Evolutionary conservation across 30 jellyfish, hydroid and myxozoan genomes (phyloP).

Genomic region (Cassiopea xamachana): DNA sequence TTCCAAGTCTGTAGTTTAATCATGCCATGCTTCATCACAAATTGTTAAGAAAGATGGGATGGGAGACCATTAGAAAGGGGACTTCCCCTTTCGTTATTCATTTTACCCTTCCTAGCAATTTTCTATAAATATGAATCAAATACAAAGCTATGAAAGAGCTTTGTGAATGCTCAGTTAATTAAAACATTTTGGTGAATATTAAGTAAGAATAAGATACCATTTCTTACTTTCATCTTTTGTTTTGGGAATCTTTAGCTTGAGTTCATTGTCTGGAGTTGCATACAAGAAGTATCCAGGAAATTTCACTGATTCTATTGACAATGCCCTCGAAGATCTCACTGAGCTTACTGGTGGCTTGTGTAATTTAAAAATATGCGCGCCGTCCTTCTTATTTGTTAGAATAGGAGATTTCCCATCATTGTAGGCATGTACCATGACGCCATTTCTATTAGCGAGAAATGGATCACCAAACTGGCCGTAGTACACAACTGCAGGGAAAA

Average conservation of each 20-base stretch:
- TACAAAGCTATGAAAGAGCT: too few species aligned
- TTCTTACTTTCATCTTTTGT: constrained; percentile 41
- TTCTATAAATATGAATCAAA: too few species aligned
- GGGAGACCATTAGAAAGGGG: too few species aligned
- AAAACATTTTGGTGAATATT: too few species aligned
- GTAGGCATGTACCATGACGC: constrained; percentile 73
- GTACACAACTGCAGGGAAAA: constrained; percentile 11
- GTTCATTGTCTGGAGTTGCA: constrained; percentile 41
- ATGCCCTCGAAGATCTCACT: constrained; percentile 15
- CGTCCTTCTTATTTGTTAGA: constrained; percentile 66
- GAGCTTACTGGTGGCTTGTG: constrained; percentile 67
- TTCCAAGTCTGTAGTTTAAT: too few species aligned
- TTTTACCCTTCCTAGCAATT: too few species aligned
- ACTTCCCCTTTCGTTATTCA: too few species aligned
- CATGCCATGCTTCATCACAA: too few species aligned
- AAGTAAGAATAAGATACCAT: not conserved
- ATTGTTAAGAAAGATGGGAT: too few species aligned
- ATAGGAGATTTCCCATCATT: constrained; percentile 48
- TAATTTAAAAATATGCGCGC: constrained; percentile 54
- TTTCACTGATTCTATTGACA: constrained; percentile 61
- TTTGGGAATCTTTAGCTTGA: constrained; percentile 28
- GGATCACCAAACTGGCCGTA: constrained; percentile 81
- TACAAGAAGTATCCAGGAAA: constrained; percentile 56
- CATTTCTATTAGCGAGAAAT: constrained; percentile 16
- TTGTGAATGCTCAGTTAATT: too few species aligned